Base-by-base conservation (phyloP, 2,888 invertebrate species). In the Dorcus hopei region DNA sequence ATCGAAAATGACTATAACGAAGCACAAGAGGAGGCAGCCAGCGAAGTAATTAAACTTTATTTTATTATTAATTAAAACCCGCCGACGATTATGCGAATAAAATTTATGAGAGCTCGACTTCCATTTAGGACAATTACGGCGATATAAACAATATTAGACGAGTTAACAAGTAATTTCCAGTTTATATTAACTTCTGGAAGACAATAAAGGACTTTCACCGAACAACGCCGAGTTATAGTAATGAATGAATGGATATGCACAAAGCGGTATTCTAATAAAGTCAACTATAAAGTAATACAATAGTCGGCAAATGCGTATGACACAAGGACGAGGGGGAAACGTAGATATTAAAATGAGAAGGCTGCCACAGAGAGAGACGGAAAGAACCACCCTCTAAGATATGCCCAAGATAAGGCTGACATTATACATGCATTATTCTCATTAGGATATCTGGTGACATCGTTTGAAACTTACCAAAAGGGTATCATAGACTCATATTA, bases 381-480 rank as follows among this genome's bases (percentile, higher is more conserved):
- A 58, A 54, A 52, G 55, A 54, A 33, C 26, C 48, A 54, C 51
- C 48, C 41, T 52, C 55, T 56, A 45, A 61, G 63, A 65, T 65
- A 52, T 54, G 61, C 48, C 57, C 53, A 52, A 55, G 65, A 63
- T 65, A 65, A 63, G 63, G 38, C 57, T 59, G 56, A 54, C 58
- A 64, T 65, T 63, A 61, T 64, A 61, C 57, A 61, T 61, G 63
- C 61, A 63, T 65, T 63, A 66, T 61, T 64, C 63, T 63, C 65
- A 66, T 66, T 66, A 66, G 56, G 62, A 66, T 66, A 66, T 66
- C 63, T 62, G 51, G 62, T 43, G 62, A 60, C 62, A 63, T 65
- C 63, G 49, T 63, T 63, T 59, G 57, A 57, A 59, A 64, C 58
- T 64, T 51, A 56, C 43, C 55, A 41, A 38, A 59, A 52, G 58